Evolutionary conservation across 2,113 vertebrate species (phyloP).

Genomic region (Sceloporus tristichus): DNA sequence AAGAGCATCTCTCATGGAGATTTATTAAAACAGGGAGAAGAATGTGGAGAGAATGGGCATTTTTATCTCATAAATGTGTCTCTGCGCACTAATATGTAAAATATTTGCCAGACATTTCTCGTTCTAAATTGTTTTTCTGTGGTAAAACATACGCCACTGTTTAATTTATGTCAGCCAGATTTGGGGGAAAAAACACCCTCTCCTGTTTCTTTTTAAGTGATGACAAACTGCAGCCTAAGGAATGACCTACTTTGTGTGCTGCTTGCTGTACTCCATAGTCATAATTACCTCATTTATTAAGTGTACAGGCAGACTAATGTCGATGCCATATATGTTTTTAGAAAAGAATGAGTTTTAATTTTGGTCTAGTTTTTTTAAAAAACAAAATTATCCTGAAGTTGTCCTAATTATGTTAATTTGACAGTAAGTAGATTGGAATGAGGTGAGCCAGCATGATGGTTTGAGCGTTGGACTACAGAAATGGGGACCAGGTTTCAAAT

Average conservation of each 20-base stretch:
- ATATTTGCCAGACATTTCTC: conserved; percentile 28
- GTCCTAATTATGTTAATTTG: background rate
- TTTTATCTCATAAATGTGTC: conserved; percentile 8
- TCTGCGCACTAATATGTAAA: conserved; percentile 17
- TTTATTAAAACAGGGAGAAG: background rate
- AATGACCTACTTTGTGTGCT: background rate
- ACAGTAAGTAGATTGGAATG: background rate
- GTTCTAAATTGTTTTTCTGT: conserved; percentile 6
- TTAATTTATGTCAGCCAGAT: conserved; percentile 32
- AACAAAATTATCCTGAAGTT: background rate
- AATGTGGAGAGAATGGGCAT: background rate
- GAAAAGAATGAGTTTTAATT: conserved; percentile 8
- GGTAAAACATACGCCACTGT: conserved; percentile 9
- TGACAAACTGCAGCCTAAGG: background rate
- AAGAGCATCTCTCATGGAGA: background rate
- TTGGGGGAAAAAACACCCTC: background rate
- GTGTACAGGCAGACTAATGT: background rate
- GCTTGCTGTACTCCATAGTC: background rate
- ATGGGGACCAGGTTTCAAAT: too few species aligned
- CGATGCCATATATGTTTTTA: background rate
- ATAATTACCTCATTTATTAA: conserved; percentile 4
- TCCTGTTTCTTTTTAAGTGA: conserved; percentile 2
- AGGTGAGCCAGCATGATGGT: too few species aligned
- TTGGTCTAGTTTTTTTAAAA: background rate
- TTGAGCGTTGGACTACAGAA: too few species aligned